Conservation (phyloP, 1,140 invertebrate species). For the Eumaeus atala region DNA sequence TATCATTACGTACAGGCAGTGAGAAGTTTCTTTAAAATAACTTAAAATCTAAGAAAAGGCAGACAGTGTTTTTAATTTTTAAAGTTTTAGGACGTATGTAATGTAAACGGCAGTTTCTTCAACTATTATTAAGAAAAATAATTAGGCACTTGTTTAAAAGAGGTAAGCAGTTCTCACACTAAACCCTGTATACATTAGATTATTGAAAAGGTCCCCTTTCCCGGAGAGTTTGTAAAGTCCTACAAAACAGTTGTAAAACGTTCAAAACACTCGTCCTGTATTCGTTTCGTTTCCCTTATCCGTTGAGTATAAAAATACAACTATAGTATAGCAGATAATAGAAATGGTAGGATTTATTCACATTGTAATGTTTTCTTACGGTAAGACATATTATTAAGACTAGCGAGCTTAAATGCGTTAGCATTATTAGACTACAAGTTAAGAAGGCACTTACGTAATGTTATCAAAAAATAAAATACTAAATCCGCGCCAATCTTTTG, state of each 20-base stretch:
- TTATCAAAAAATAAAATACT: neutral
- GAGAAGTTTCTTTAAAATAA: no score
- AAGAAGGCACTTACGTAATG: conserved; percentile 25
- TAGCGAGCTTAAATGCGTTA: conserved; percentile 38
- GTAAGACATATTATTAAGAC: conserved; percentile 35
- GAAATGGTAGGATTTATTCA: conserved; percentile 12
- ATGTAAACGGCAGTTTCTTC: neutral
- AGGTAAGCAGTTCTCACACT: no score
- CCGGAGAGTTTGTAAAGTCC: neutral
- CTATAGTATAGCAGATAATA: neutral
- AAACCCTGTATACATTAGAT: no score
- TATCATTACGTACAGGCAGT: no score
- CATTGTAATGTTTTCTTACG: conserved; percentile 18
- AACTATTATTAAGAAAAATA: no score
- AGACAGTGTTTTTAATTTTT: no score
- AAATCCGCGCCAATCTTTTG: neutral
- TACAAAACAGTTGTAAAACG: neutral
- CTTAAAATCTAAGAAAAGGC: neutral
- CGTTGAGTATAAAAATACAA: no score
- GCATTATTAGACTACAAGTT: conserved; percentile 26
- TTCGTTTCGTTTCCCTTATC: neutral
- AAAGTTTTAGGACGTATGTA: neutral
- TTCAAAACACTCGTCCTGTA: neutral
- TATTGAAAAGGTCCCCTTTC: neutral
- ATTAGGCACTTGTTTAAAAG: no score